These are phyloP conservation scores for Actinemys pallida DNA, from an alignment of 2,113 vertebrate genomes.

Conservation along the genomic window DNA sequence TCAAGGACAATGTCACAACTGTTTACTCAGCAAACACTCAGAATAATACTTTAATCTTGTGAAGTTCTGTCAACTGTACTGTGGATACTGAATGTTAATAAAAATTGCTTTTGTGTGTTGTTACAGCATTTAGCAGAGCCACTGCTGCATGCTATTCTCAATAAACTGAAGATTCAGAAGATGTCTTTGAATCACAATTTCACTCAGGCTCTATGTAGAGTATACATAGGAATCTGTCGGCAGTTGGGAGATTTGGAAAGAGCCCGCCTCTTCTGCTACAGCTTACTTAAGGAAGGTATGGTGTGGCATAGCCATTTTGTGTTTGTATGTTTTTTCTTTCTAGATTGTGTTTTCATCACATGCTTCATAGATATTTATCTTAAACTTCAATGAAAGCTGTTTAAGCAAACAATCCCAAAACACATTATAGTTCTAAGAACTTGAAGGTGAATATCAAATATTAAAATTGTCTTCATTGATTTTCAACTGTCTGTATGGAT, in stretches of 20 bases:
- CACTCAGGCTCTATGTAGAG: conserved; percentile 89
- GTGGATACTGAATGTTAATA: neutral
- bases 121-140: conserved; percentile 81
- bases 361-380: neutral
- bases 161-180: conserved; percentile 86
- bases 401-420: neutral
- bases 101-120: neutral
- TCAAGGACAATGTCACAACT: neutral
- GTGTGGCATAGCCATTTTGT: neutral
- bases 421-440: neutral
- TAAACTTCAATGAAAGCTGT: neutral
- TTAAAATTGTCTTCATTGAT: neutral
- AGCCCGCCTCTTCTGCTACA: conserved; percentile 90
- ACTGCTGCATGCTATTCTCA: conserved; percentile 83
- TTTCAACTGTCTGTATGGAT: neutral
- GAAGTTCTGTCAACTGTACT: neutral
- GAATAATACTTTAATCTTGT: neutral
- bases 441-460: neutral
- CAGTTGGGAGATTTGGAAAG: conserved; percentile 87
- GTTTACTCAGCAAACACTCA: neutral
- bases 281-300: conserved; percentile 91
- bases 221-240: conserved; percentile 90
- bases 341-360: neutral
- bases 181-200: conserved; percentile 60
- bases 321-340: neutral